Evolutionary conservation across 2,113 vertebrate species (phyloP).

Genomic region (Blennius ocellaris): DNA sequence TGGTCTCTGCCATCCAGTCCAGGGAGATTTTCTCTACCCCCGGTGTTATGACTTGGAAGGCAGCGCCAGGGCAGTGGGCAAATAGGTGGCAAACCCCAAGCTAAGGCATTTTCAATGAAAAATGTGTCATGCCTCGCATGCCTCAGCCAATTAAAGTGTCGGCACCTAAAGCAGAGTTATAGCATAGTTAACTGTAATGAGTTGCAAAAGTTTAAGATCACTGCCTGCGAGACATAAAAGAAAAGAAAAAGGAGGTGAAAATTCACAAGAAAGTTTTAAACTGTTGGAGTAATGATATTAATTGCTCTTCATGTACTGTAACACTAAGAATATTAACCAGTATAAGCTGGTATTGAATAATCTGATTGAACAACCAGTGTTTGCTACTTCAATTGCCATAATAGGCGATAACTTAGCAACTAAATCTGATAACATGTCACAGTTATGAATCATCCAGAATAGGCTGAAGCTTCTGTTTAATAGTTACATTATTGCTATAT

Average conservation of each 20-base stretch:
- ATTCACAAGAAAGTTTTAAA: constrained; percentile 55
- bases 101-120: constrained; percentile 53
- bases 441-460: too few species aligned
- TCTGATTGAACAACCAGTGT: constrained; percentile 36
- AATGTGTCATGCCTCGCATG: constrained; percentile 71
- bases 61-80: constrained; percentile 12
- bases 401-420: too few species aligned
- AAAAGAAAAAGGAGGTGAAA: constrained; percentile 42
- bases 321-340: constrained; percentile 2
- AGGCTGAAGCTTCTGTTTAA: too few species aligned
- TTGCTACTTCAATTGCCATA: constrained; percentile 27
- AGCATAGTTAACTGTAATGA: constrained; percentile 76
- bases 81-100: constrained; percentile 45
- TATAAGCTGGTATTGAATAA: constrained; percentile 5
- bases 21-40: constrained; percentile 16
- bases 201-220: constrained; percentile 68
- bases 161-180: constrained; percentile 75
- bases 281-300: constrained; percentile 31
- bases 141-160: constrained; percentile 75
- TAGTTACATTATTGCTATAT: too few species aligned
- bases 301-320: constrained; percentile 10
- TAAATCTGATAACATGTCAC: too few species aligned
- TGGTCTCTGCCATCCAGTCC: constrained; percentile 9
- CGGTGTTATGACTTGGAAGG: constrained; percentile 14
- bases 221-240: constrained; percentile 70